Percentiles rank a stretch among this genome's conserved stretches.
Conservation (phyloP, 2,113 vertebrate species). For the Scopus umbretta region DNA sequence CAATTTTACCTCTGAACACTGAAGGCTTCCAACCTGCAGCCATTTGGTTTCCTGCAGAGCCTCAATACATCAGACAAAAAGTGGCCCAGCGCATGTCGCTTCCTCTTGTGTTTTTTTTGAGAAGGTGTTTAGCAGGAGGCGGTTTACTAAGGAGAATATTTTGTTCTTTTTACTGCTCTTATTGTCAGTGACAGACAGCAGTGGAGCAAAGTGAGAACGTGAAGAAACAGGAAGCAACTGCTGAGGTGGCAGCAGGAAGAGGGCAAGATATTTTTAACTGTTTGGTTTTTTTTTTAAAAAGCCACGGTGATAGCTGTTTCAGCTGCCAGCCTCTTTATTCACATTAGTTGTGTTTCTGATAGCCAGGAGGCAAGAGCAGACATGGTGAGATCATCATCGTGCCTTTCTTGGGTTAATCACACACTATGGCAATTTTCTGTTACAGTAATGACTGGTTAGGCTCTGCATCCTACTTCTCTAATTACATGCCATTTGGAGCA, state of each 20-base stretch:
- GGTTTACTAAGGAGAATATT: slow-evolving; percentile 12
- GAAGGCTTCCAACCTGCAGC: neutral
- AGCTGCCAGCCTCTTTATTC: neutral
- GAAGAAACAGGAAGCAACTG: slow-evolving; percentile 44
- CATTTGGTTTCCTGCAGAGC: slow-evolving; percentile 17
- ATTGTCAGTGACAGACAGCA: slow-evolving; percentile 1
- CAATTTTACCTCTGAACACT: neutral
- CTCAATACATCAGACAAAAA: neutral
- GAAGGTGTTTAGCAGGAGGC: neutral
- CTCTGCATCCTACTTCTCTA: slow-evolving; percentile 33
- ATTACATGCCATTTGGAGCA: slow-evolving; percentile 2
- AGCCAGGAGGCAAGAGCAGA: slow-evolving; percentile 20
- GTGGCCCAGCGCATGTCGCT: neutral
- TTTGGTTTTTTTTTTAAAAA: neutral
- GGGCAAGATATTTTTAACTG: slow-evolving; percentile 41
- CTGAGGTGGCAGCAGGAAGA: slow-evolving; percentile 34
- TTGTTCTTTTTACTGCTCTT: slow-evolving; percentile 17
- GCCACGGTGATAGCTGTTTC: neutral
- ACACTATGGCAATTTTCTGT: neutral
- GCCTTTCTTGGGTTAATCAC: slow-evolving; percentile 51
- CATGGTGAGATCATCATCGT: neutral
- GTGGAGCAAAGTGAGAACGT: neutral
- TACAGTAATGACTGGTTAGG: slow-evolving; percentile 42
- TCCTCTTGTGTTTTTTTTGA: neutral
- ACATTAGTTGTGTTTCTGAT: neutral